Evolutionary conservation across 2,113 vertebrate genomes (phyloP).

Genomic region (Nesoenas mayeri): DNA sequence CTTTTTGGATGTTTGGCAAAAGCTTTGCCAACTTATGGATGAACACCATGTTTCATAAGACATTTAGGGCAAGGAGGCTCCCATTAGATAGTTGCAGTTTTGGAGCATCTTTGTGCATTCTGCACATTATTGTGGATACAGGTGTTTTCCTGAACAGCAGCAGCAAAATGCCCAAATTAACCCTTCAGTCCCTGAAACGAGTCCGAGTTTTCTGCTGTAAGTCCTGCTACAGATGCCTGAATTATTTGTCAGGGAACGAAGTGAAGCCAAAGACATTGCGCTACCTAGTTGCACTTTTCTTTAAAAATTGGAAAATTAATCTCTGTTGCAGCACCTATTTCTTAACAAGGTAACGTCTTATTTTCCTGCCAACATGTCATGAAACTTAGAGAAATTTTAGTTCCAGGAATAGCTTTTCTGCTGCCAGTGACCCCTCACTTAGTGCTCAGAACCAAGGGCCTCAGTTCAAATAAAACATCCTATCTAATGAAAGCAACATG

Average conservation of each 20-base stretch:
- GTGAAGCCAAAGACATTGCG: background rate
- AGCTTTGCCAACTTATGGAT: background rate
- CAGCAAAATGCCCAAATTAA: background rate
- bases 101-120: background rate
- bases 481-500: background rate
- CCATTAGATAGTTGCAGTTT: background rate
- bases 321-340: background rate
- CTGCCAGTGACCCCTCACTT: background rate
- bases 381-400: background rate
- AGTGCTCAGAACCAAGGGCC: background rate
- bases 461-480: background rate
- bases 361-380: slow-evolving; percentile 11
- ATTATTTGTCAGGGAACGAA: background rate
- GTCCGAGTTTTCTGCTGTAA: background rate
- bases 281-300: background rate
- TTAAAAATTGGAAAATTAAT: background rate
- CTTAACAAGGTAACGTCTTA: background rate
- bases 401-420: background rate
- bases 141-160: background rate
- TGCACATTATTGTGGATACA: background rate
- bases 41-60: background rate
- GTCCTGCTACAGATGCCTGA: background rate
- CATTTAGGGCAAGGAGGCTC: background rate
- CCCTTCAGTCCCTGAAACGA: background rate
- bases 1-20: background rate